Conservation (phyloP, 2,113 vertebrate species). For the Psittacus erithacus region DNA sequence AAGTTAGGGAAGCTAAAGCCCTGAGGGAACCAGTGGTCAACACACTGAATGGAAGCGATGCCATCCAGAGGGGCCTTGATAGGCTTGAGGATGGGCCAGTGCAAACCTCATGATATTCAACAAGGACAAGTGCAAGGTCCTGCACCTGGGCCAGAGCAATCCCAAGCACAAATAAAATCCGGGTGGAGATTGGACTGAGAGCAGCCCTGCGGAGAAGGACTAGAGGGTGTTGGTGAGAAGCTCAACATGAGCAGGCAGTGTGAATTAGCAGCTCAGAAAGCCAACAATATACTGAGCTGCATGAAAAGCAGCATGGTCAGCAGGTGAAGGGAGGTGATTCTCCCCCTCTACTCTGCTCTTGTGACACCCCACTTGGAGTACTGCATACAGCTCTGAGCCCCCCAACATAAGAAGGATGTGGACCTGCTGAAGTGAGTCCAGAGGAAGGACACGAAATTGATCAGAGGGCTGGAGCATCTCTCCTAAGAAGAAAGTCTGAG, state of each 20-base stretch:
- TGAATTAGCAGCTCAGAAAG: background rate
- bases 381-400: background rate
- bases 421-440: background rate
- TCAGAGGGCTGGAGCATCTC: background rate
- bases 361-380: background rate
- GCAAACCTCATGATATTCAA: background rate
- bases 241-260: background rate
- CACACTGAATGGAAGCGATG: background rate
- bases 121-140: background rate
- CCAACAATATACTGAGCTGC: background rate
- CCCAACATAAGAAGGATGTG: background rate
- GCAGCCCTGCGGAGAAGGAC: background rate
- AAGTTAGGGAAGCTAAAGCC: background rate
- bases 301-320: background rate
- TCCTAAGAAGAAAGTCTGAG: background rate
- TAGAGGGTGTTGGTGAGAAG: background rate
- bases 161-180: background rate
- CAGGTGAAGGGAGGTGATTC: background rate
- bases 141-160: background rate
- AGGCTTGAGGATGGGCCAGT: background rate
- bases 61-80: background rate
- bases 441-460: background rate
- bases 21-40: background rate
- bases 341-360: background rate
- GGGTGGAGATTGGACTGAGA: background rate